Conservation (phyloP, 2,888 invertebrate genomes). For the Nebria brevicollis region DNA sequence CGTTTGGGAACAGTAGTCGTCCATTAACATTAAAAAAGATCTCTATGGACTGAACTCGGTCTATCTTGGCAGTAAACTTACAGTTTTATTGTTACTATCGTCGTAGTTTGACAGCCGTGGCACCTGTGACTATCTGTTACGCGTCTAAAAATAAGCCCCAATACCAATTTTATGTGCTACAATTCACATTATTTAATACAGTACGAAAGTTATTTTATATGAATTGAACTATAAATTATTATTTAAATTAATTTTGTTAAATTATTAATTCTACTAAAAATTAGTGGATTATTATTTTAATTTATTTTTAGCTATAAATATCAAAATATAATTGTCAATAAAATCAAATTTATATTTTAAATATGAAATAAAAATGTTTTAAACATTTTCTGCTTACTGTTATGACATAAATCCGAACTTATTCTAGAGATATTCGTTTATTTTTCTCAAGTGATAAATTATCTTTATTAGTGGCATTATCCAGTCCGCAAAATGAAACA, state of each 20-base stretch:
- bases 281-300: neutral
- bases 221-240: neutral
- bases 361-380: too few species aligned
- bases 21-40: neutral
- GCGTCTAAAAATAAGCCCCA: neutral
- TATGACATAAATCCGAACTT: too few species aligned
- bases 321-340: too few species aligned
- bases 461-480: too few species aligned
- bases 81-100: conserved; percentile 11
- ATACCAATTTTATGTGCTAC: neutral
- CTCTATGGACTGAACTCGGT: conserved; percentile 5
- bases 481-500: too few species aligned
- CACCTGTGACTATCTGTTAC: conserved; percentile 14
- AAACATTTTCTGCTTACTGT: too few species aligned
- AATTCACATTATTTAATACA: neutral
- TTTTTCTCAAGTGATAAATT: too few species aligned
- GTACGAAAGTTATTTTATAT: neutral
- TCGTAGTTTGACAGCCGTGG: neutral
- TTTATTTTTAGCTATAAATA: neutral
- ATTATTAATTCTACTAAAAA: neutral
- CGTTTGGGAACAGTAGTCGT: conserved; percentile 5
- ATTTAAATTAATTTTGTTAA: neutral
- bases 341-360: too few species aligned
- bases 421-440: too few species aligned
- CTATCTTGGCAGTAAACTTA: conserved; percentile 3